Conservation (phyloP, 1,140 invertebrate species). For the Cotesia vestalis region DNA sequence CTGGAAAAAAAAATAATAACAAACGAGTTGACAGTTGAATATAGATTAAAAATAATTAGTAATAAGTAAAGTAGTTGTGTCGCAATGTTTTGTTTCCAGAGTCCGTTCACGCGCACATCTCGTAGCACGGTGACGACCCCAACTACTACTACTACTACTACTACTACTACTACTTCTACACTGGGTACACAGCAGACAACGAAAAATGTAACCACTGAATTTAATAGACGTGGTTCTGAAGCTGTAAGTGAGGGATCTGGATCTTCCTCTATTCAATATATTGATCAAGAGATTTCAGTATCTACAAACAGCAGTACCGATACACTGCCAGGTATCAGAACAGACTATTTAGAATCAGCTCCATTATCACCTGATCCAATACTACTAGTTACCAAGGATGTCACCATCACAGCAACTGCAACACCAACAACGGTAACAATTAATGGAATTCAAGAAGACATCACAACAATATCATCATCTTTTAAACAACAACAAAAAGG, state of each 20-base stretch:
- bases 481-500: conserved; percentile 12
- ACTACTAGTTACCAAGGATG: conserved; percentile 45
- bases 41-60: no score
- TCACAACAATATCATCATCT: not conserved
- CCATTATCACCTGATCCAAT: conserved; percentile 54
- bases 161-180: not conserved
- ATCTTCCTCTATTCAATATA: conserved; percentile 59
- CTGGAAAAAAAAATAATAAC: not conserved
- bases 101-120: conserved; percentile 59
- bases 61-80: not conserved
- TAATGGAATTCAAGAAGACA: not conserved
- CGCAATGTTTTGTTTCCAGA: conserved; percentile 64
- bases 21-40: no score
- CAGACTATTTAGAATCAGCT: conserved; percentile 59
- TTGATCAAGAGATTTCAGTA: conserved; percentile 56
- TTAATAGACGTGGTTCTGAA: conserved; percentile 53
- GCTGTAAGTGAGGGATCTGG: conserved; percentile 57
- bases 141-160: not conserved
- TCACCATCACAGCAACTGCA: conserved; percentile 37
- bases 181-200: conserved; percentile 12
- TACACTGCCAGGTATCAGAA: conserved; percentile 56
- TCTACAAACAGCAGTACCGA: conserved; percentile 59
- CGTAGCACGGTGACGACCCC: conserved; percentile 45
- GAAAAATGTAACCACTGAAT: conserved; percentile 19
- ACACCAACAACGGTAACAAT: not conserved